Percentiles rank a stretch among this genome's conserved stretches.
Evolutionary conservation across 2,113 vertebrate genomes (phyloP).

Genomic region (Gallinago media): DNA sequence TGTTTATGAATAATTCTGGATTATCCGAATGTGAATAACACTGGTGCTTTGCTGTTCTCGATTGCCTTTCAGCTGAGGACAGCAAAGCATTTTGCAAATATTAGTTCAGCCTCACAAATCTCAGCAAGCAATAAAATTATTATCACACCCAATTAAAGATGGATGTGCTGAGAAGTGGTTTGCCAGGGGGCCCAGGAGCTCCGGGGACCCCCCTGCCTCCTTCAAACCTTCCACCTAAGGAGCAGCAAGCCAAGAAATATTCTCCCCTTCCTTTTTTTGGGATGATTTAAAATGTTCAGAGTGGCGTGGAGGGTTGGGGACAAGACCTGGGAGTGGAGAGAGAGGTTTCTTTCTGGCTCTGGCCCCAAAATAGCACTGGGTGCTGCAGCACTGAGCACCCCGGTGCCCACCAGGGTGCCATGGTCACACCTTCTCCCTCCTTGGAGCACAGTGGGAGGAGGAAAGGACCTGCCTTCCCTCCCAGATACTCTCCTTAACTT

Average conservation of each 20-base stretch:
- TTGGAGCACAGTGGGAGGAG: neutral
- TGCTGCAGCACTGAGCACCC: neutral
- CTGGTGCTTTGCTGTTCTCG: neutral
- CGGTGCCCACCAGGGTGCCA: fast-evolving
- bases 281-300: neutral
- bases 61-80: conserved; percentile 29
- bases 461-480: neutral
- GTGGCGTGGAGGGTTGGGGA: neutral
- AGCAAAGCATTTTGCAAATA: conserved; percentile 35
- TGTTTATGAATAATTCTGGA: conserved; percentile 65
- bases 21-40: conserved; percentile 26
- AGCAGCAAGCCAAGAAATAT: neutral
- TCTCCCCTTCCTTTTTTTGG: neutral
- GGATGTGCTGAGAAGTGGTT: neutral
- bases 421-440: neutral
- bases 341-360: neutral
- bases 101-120: conserved; percentile 60
- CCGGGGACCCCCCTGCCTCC: fast-evolving
- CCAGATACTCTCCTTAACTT: neutral
- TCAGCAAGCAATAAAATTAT: conserved; percentile 46
- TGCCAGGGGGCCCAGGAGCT: neutral
- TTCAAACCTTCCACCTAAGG: neutral
- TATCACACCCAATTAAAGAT: conserved; percentile 43
- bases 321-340: neutral
- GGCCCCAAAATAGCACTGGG: neutral